Percentiles rank a stretch among this genome's conserved stretches.
phyloP scores from a whole-genome alignment of 2,797 vertebrate genomes.

The Crocidura indochinensis region DNA sequence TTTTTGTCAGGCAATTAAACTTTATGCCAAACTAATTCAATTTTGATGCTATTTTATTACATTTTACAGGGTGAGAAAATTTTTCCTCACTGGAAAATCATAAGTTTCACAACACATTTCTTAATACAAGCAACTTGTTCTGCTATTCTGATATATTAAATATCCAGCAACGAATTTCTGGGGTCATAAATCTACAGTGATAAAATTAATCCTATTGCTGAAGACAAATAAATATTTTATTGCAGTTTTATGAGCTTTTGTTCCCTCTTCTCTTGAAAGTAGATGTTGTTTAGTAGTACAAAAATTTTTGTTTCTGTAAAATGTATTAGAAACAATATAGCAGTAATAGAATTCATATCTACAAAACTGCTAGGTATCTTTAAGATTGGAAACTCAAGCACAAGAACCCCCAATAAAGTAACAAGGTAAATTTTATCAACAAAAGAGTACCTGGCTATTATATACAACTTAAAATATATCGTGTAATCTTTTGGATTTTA shows the following conservation, averaged over 20 bases:
- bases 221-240: slow-evolving; percentile 93
- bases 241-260: slow-evolving; percentile 91
- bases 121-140: slow-evolving; percentile 86
- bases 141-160: slow-evolving; percentile 91
- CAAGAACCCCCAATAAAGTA: slow-evolving; percentile 64
- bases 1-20: slow-evolving; percentile 91
- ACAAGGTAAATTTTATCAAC: slow-evolving; percentile 47
- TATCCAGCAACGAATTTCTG: slow-evolving; percentile 89
- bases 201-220: slow-evolving; percentile 91
- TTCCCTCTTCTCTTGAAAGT: slow-evolving; percentile 87
- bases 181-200: slow-evolving; percentile 90
- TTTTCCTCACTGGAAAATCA: slow-evolving; percentile 87
- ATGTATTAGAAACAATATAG: slow-evolving; percentile 86
- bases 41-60: slow-evolving; percentile 90
- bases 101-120: slow-evolving; percentile 88
- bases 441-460: slow-evolving; percentile 28
- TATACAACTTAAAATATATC: slow-evolving; percentile 56
- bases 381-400: slow-evolving; percentile 77
- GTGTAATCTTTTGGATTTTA: slow-evolving; percentile 34
- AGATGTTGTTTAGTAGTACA: slow-evolving; percentile 87
- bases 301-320: slow-evolving; percentile 87
- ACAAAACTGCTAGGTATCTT: slow-evolving; percentile 78
- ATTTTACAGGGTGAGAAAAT: slow-evolving; percentile 75
- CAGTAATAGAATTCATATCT: slow-evolving; percentile 84
- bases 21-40: slow-evolving; percentile 89